A percentile compares a stretch with the other conserved stretches of the same genome.
phyloP scores from a whole-genome alignment of 2,113 vertebrate species.

The Origma solitaria region DNA sequence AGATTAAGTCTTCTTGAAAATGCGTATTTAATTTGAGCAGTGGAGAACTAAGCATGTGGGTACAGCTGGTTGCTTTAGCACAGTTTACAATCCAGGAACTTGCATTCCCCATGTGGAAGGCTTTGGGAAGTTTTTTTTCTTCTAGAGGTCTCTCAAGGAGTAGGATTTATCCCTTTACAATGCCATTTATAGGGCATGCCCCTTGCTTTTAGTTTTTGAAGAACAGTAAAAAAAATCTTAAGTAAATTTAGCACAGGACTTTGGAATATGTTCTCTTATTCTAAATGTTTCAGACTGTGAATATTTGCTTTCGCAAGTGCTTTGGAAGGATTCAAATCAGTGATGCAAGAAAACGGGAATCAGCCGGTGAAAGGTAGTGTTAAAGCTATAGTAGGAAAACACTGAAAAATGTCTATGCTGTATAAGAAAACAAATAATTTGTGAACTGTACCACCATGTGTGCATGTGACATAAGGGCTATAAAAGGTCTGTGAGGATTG shows the following conservation, averaged over 20 bases:
- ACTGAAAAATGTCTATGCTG: not conserved
- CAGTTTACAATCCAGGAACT: not conserved
- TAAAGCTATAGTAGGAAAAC: not conserved
- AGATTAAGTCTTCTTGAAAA: not conserved
- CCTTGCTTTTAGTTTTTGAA: not conserved
- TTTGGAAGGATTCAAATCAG: not conserved
- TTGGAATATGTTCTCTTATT: not conserved
- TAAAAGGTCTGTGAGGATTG: not conserved
- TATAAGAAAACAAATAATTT: not conserved
- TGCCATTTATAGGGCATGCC: not conserved
- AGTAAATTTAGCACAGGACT: not conserved
- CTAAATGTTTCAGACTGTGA: not conserved
- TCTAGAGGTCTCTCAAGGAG: not conserved
- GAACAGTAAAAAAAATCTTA: not conserved
- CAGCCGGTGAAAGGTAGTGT: not conserved
- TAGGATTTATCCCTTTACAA: not conserved
- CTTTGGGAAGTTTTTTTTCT: not conserved
- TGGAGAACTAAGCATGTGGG: not conserved
- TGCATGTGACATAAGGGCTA: not conserved
- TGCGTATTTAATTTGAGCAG: not conserved
- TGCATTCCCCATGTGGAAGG: fast-evolving
- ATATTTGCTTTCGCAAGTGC: not conserved
- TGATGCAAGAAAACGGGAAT: not conserved
- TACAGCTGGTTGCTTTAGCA: not conserved
- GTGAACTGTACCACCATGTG: not conserved